Evolutionary conservation across 1,140 invertebrate genomes (phyloP).

Genomic region (Cydia pomonella): DNA sequence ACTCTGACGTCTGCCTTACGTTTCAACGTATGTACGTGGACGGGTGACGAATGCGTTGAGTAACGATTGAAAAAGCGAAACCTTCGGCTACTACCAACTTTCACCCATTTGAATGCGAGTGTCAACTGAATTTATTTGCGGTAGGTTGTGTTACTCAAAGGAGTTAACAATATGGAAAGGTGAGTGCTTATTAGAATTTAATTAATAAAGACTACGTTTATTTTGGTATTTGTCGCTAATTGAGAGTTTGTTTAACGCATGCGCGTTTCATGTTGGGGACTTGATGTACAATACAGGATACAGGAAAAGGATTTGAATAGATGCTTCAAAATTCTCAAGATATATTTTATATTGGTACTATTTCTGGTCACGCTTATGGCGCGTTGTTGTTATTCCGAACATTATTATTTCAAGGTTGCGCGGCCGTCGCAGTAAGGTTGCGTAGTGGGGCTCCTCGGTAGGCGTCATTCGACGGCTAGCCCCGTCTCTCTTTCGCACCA

Average conservation of each 20-base stretch:
- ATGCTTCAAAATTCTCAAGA: conserved; percentile 62
- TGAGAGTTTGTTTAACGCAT: not conserved
- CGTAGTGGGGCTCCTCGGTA: conserved; percentile 78
- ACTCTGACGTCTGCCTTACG: not conserved
- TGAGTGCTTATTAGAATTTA: not conserved
- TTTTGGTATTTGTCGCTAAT: not conserved
- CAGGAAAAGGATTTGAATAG: conserved; percentile 49
- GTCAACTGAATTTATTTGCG: conserved; percentile 40
- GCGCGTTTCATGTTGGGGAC: not conserved
- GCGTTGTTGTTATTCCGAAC: conserved; percentile 78
- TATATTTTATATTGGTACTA: conserved; percentile 64
- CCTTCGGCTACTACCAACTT: conserved; percentile 70
- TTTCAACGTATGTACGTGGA: conserved; percentile 27
- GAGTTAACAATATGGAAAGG: conserved; percentile 2
- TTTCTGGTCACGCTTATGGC: conserved; percentile 76
- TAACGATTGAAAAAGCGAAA: conserved; percentile 74
- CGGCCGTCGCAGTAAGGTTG: conserved; percentile 77
- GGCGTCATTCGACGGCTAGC: conserved; percentile 71
- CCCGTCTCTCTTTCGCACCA: conserved; percentile 73
- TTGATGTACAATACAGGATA: conserved; percentile 42
- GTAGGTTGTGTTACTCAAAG: conserved; percentile 24
- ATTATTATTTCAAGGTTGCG: conserved; percentile 81
- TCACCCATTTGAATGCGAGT: conserved; percentile 64
- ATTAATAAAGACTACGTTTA: not conserved
- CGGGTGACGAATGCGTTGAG: conserved; percentile 68